Percentiles rank a stretch among this genome's conserved stretches.
Evolutionary conservation across 35 echinoderm and acorn worm genomes (phyloP).

Genomic region (Patiria miniata): DNA sequence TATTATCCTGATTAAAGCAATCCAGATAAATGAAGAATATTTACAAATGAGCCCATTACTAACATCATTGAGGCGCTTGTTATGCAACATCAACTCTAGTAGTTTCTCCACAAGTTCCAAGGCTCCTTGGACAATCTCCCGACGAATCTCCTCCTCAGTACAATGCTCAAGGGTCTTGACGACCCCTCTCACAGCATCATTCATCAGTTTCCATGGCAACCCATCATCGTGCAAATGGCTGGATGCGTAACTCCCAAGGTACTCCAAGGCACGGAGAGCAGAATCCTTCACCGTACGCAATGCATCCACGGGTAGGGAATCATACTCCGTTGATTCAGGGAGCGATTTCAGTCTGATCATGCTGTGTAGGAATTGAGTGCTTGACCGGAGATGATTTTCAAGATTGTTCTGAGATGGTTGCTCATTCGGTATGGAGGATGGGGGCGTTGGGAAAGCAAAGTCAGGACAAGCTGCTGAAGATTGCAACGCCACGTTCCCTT

Average conservation of each 20-base stretch:
- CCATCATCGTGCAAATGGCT: background rate
- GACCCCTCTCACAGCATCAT: constrained; percentile 20
- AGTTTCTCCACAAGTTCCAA: background rate
- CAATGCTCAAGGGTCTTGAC: background rate
- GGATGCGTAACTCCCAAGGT: background rate
- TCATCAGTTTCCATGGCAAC: background rate
- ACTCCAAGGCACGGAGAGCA: background rate
- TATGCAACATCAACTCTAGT: background rate
- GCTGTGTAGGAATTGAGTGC: constrained; percentile 44
- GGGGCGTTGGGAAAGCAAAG: constrained; percentile 35
- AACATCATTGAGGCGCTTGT: background rate
- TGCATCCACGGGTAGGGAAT: background rate
- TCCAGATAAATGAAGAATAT: background rate
- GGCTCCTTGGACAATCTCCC: background rate
- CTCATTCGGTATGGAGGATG: constrained; percentile 43
- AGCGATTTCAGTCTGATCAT: constrained; percentile 18
- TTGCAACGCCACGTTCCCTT: background rate
- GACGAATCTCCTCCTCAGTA: background rate
- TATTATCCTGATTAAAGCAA: no score
- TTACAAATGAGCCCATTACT: background rate
- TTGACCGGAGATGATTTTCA: constrained; percentile 9
- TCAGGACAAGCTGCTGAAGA: constrained; percentile 12
- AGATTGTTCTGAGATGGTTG: background rate
- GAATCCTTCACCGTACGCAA: background rate
- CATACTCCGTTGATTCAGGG: background rate